Evolutionary conservation across 2,113 vertebrate genomes (phyloP), one percentile per base, ranked within the genome.

Genomic region (Sphaerodactylus townsendi): DNA sequence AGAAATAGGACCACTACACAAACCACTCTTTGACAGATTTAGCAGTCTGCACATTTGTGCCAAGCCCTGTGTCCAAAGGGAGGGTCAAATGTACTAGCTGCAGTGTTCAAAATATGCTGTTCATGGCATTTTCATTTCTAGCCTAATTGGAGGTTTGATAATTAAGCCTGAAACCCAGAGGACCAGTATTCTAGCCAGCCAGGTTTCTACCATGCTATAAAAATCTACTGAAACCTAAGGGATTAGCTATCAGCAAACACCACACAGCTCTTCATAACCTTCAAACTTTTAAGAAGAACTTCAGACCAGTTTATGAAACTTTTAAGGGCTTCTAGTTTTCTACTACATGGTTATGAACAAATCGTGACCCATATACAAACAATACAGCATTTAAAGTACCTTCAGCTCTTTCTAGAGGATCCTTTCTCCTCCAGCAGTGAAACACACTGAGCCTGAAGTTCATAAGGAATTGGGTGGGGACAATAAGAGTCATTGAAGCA

Each of bases 121-220:
- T 77, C 82, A 46, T 80, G 87, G 71, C 72, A 84, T 72, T 87
- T 92, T 88, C 88, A 89, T 88, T 93, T 85, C 84, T 70, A 81
- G 25, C 46, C 82, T 88, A 85, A 74, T 86, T 83, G 62, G 87
- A 89, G 78, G 70, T 53, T 35, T 23, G 89, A 90, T 76, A 77
- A 82, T 85, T 85, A 41, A 87, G 41, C 89, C 44, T 86, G 56
- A 68, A 88, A 70, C 83, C 72, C 84, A 23, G 64, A 76, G 71
- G 62, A 92, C 53, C 64, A 89, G 5, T 48, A 46, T 64, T 69
- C 77, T 86, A 39, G 62, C 87, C 76, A 86, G 69, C 75, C 75
- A 82, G 0, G 1, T 85, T 86, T 89, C 56, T 53, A 86, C 79
- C 41, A 82, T 85, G 69, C 75, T 75, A 77, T 73, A 84, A 41